phyloP scores from a whole-genome alignment of 2,113 vertebrate species.

The Bufo gargarizans region DNA sequence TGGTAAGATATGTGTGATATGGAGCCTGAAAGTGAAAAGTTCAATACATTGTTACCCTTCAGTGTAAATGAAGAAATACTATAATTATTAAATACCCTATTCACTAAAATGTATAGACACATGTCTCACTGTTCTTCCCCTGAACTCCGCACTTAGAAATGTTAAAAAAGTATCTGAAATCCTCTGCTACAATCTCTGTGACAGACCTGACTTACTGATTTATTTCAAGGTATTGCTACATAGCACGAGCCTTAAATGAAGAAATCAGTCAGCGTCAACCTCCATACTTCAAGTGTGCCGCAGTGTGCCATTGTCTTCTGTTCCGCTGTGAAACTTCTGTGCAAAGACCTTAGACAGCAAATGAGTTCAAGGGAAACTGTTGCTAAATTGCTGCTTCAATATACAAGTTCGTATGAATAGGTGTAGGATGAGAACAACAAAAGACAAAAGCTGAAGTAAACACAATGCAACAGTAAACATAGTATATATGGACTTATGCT shows the following conservation, averaged over 20 bases:
- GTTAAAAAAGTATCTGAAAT: background rate
- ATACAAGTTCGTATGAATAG: background rate
- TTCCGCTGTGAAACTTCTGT: slow-evolving; percentile 31
- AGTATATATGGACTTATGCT: too few species aligned
- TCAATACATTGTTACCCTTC: too few species aligned
- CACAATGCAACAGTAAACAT: too few species aligned
- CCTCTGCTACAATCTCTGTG: background rate
- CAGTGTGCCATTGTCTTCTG: slow-evolving; percentile 11
- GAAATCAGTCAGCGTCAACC: slow-evolving; percentile 48
- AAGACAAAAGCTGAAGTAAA: too few species aligned
- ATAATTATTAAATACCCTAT: too few species aligned
- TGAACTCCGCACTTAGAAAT: background rate
- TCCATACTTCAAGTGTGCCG: slow-evolving; percentile 36
- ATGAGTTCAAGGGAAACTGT: slow-evolving; percentile 25
- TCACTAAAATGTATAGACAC: background rate
- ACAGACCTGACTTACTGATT: slow-evolving; percentile 44
- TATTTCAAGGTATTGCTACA: slow-evolving; percentile 38
- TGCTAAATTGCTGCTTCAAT: background rate
- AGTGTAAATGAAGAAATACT: too few species aligned
- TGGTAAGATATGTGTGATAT: too few species aligned
- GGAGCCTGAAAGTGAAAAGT: too few species aligned
- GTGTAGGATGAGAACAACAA: background rate
- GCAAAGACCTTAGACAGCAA: slow-evolving; percentile 18
- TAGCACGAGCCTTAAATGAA: slow-evolving; percentile 48
- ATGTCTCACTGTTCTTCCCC: background rate